Base-by-base conservation (phyloP, 2,888 invertebrate genomes). In the Caenorhabditis sp. region DNA sequence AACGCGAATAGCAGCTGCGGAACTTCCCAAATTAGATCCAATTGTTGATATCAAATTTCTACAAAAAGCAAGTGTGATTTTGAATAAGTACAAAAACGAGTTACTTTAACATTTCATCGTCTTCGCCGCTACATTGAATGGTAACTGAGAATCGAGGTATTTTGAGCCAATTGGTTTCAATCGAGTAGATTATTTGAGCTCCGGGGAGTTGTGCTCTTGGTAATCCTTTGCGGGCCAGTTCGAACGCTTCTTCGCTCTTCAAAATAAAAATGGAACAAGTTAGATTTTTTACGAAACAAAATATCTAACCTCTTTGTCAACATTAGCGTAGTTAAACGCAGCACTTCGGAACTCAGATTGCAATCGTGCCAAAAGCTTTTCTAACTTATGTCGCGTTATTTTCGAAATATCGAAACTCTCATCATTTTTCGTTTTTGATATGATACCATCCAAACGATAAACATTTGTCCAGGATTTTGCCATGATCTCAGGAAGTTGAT, bases 71-170 rank as follows among this genome's bases (percentile, higher is more conserved):
- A 5, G 12, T 36, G 36, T 8, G 36, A 36, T 8, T 50, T n/a
- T 10, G 5, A 50, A 50, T 12, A 31, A 31, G 5, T 31, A 10
- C 5, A 31, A 31, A 31, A 31, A 68, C 36, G 27, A 21, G 21
- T 17, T 26, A 97, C 88, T 92, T 92, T 21, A 97, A 89, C 68
- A 79, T 85, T 26, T 74, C 68, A 77, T 93, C 93, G 81, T 92
- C 91, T 89, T 95, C 96, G 89, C 95, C 95, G 26, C 94, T 91
- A 49, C 93, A 91, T 87, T 94, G 93, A 31, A 97, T 90, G 90
- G 96, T 95, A 86, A 97, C 89, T 17, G 92, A 93, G 87, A 97
- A 95, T 79, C 93, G 90, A 0, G 97, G 97, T 17, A 92, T 91
- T 26, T 92, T 89, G 88, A 94, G 95, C 74, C 93, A 90, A 1